Evolutionary conservation across 1,140 invertebrate species (phyloP).

Genomic region (Cyclargus thomasi): DNA sequence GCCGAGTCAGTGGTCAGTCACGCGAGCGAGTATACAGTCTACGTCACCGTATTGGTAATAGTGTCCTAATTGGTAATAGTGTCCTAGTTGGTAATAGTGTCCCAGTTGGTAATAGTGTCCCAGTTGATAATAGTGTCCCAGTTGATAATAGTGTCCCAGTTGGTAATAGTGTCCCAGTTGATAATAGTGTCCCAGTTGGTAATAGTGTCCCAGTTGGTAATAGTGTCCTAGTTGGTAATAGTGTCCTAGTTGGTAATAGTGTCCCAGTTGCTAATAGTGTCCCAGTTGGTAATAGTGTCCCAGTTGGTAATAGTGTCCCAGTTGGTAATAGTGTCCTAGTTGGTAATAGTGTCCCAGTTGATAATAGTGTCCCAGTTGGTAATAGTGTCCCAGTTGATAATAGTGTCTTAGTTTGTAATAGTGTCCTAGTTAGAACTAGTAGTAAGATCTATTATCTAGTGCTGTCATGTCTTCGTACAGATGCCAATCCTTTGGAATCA

Average conservation of each 20-base stretch:
- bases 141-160: too few relatives aligned
- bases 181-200: too few relatives aligned
- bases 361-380: too few relatives aligned
- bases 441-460: too few relatives aligned
- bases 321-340: conserved; percentile 3
- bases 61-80: conserved; percentile 1
- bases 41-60: not conserved
- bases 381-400: conserved; percentile 3
- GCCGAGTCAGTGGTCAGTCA: conserved; percentile 6
- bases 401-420: too few relatives aligned
- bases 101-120: conserved; percentile 4
- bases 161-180: conserved; percentile 9
- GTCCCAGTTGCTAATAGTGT: too few relatives aligned
- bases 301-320: too few relatives aligned
- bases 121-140: too few relatives aligned
- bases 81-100: not conserved
- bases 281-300: conserved; percentile 4
- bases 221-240: too few relatives aligned
- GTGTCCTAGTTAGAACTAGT: not conserved
- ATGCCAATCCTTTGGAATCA: too few relatives aligned
- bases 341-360: too few relatives aligned
- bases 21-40: conserved; percentile 3
- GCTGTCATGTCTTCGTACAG: too few relatives aligned
- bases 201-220: conserved; percentile 5
- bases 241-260: not conserved